Evolutionary conservation across 2,888 invertebrate genomes (phyloP).

Genomic region (Barypeithes pellucidus): DNA sequence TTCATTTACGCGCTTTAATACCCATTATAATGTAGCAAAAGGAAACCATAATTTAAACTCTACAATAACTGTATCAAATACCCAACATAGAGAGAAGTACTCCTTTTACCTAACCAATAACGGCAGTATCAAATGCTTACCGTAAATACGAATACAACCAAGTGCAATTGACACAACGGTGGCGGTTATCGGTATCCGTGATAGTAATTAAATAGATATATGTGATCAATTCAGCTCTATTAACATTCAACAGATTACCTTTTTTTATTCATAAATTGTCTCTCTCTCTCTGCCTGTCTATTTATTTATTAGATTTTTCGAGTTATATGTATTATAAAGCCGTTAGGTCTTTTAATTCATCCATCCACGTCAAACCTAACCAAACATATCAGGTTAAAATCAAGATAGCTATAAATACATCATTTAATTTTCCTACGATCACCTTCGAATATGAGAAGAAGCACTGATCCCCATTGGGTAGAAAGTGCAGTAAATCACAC

Average conservation of each 20-base stretch:
- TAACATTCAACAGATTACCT: slow-evolving; percentile 37
- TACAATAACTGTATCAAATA: slow-evolving; percentile 19
- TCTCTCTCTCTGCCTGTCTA: not conserved
- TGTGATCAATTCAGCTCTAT: slow-evolving; percentile 43
- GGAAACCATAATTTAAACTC: not conserved
- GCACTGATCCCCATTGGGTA: no score
- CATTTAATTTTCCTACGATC: no score
- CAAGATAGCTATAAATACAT: no score
- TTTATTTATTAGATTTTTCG: slow-evolving; percentile 21
- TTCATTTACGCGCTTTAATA: no score
- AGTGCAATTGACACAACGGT: slow-evolving; percentile 48
- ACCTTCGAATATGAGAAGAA: no score
- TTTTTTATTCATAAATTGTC: slow-evolving; percentile 35
- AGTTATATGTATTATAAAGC: no score
- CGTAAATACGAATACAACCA: slow-evolving; percentile 36
- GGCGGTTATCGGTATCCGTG: slow-evolving; percentile 38
- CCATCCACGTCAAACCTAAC: no score
- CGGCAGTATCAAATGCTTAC: slow-evolving; percentile 31
- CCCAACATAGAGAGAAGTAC: slow-evolving; percentile 19
- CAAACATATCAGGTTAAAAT: no score
- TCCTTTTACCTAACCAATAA: slow-evolving; percentile 40
- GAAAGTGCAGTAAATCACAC: no score
- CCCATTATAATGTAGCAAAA: no score
- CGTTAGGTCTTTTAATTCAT: no score
- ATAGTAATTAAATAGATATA: slow-evolving; percentile 47